Base-by-base conservation (phyloP, 2,113 vertebrate genomes). In the Campylorhamphus procurvoides region DNA sequence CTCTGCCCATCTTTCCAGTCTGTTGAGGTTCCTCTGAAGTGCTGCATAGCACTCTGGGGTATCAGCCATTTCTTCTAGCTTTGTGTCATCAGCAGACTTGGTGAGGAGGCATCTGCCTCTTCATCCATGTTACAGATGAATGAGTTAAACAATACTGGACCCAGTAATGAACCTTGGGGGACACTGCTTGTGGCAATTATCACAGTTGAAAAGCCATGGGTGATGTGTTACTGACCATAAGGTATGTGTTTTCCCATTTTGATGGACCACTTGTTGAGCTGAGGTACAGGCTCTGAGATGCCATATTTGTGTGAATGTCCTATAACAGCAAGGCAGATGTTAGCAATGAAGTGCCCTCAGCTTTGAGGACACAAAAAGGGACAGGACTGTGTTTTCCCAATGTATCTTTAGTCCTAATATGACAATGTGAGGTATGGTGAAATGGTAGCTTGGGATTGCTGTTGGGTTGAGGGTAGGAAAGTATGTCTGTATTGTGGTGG, bases 201-300 rank as follows among this genome's bases (percentile, higher is more conserved):
- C 18, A 18, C 42, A 59, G 16, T 2, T 91, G n/a, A 83, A 87
- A 89, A 85, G 16, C 44, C 15, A 17, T 49, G 18, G 16, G 27
- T 1, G 1, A 12, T 85, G 33, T 10, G 14, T 37, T 92, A 46
- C 25, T 79, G 35, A 63, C 49, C 22, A 53, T 39, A 91, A 39
- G 40, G 11, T 58, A 49, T 11, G 3, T 29, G 29, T 66, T 91
- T 90, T 68, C 39, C 14, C 24, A 44, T 79, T 90, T 76, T 47
- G 44, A 12, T 79, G 42, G 8, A 19, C 12, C 6, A 15, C 19
- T 31, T 0, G 0, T 44, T 88, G 29, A 77, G 39, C 31, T 88
- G 46, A 49, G 44, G 4, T 73, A 28, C 35, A 64, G 46, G 10
- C 47, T 23, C 27, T 69, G 40, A 66, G 53, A 29, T 84, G 9